These are phyloP conservation scores for Nemotelus nigrinus DNA, from an alignment of 2,888 invertebrate species.

Conservation along the genomic window DNA sequence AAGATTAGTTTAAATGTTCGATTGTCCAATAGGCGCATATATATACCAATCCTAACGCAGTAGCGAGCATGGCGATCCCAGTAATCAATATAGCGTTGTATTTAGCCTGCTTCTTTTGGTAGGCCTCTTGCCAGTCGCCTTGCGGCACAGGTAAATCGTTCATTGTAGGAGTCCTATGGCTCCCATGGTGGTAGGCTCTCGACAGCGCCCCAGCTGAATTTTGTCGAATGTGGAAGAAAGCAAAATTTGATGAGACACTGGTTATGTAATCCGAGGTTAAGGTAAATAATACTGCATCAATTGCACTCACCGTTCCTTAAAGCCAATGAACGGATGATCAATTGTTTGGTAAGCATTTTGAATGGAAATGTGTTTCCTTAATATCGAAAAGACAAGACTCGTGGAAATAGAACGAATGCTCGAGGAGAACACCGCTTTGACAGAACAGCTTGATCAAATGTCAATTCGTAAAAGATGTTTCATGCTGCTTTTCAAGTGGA, in stretches of 20 bases:
- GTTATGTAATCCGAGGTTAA: constrained; percentile 47
- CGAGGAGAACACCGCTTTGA: constrained; percentile 13
- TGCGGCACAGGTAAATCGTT: constrained; percentile 81
- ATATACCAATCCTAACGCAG: constrained; percentile 61
- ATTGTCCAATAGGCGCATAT: constrained; percentile 43
- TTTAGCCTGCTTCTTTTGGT: constrained; percentile 73
- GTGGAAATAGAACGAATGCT: not conserved
- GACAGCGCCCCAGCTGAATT: constrained; percentile 59
- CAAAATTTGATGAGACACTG: not conserved
- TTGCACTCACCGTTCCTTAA: constrained; percentile 38
- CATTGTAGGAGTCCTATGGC: constrained; percentile 67
- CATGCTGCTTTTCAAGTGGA: too few species aligned
- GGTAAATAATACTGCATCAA: not conserved
- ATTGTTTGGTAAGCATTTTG: constrained; percentile 61
- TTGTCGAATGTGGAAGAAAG: not conserved
- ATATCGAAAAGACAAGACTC: not conserved
- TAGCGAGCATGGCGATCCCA: constrained; percentile 68
- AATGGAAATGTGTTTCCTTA: constrained; percentile 5
- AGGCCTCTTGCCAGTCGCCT: constrained; percentile 79
- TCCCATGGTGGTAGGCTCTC: constrained; percentile 57
- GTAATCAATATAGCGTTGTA: constrained; percentile 74
- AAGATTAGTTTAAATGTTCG: not conserved
- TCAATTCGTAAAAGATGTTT: not conserved
- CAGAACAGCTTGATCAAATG: constrained; percentile 1
- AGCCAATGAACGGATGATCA: constrained; percentile 57